Percentiles rank a stretch among this genome's conserved stretches.
Conservation (phyloP, 2,113 vertebrate species). For the Melanerpes formicivorus region DNA sequence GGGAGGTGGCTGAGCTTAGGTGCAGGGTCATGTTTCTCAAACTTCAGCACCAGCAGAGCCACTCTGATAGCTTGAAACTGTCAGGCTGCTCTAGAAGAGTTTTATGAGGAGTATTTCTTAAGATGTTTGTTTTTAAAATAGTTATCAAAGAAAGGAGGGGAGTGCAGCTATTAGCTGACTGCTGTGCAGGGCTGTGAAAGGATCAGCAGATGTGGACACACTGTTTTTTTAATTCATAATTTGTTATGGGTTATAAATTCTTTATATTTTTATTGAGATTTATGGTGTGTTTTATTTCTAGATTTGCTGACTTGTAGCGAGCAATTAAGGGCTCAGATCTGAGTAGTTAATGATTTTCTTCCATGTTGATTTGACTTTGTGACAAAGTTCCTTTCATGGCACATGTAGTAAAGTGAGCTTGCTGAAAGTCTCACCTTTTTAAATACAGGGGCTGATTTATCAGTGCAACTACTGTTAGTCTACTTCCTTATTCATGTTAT, state of each 20-base stretch:
- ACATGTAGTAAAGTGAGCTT: not conserved
- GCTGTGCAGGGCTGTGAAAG: constrained; percentile 2
- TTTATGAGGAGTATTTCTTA: constrained; percentile 48
- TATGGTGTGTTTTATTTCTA: constrained; percentile 47
- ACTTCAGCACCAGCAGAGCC: not conserved
- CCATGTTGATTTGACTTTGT: not conserved
- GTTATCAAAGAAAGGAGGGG: not conserved
- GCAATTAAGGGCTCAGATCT: not conserved
- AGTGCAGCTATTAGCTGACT: not conserved
- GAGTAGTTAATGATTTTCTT: constrained; percentile 48
- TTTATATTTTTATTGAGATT: constrained; percentile 47
- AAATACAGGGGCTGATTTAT: not conserved
- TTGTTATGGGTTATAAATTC: not conserved
- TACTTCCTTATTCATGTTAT: not conserved
- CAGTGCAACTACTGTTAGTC: not conserved
- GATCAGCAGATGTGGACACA: not conserved
- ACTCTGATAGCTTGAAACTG: not conserved
- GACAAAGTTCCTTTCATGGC: constrained; percentile 28
- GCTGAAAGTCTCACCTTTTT: constrained; percentile 18
- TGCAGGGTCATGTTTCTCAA: not conserved
- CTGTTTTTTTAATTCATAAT: not conserved
- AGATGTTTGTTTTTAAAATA: constrained; percentile 54
- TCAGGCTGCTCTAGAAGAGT: constrained; percentile 14
- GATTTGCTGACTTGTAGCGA: constrained; percentile 11
- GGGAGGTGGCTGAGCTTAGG: not conserved